Evolutionary conservation across 2,113 vertebrate genomes (phyloP), one percentile per base, ranked within the genome.

Genomic region (Haplochromis vanheusdeni): DNA sequence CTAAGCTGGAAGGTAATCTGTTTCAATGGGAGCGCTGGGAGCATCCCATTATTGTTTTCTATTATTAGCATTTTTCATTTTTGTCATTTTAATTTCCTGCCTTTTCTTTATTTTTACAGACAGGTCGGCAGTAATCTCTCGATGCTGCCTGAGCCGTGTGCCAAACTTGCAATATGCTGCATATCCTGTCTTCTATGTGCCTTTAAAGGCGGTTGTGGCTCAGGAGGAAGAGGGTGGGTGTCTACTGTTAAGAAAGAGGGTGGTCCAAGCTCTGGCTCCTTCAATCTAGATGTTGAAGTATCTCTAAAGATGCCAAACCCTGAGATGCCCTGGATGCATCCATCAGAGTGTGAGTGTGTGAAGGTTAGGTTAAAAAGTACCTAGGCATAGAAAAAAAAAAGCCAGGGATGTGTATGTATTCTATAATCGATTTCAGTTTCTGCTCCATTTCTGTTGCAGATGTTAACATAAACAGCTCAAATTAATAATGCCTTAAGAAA

Each of bases 41-140:
- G 79, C 79, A 26, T 58, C 79, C 79, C 52, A 58, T 80, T 80
- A 80, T 80, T 77, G 73, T 51, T 77, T 77, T 77, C 73, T 77
- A 77, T 77, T 77, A 51, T 77, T 77, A 77, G 26, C 23, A 33
- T 77, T 51, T 77, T 77, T 77, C 73, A 77, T 77, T 77, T 77
- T 80, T 56, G 54, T 42, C 79, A 80, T 40, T 75, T 56, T 80
- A 80, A 56, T 80, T 56, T 80, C 52, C 79, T 80, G 14, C 52
- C 79, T 58, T 49, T 77, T 77, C 73, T 51, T 80, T 26, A 56
- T 56, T 55, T 80, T 55, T 58, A 19, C 52, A 26, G 52, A 58
- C n/a, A 80, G 21, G 21, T 40, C 16, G 21, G 35, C 35, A 80
- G 23, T 42, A 58, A 58, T 56, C 21, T 58, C 79, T 28, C 4